Evolutionary conservation across 1,140 invertebrate species (phyloP).

Genomic region (Probaryconus sp.): DNA sequence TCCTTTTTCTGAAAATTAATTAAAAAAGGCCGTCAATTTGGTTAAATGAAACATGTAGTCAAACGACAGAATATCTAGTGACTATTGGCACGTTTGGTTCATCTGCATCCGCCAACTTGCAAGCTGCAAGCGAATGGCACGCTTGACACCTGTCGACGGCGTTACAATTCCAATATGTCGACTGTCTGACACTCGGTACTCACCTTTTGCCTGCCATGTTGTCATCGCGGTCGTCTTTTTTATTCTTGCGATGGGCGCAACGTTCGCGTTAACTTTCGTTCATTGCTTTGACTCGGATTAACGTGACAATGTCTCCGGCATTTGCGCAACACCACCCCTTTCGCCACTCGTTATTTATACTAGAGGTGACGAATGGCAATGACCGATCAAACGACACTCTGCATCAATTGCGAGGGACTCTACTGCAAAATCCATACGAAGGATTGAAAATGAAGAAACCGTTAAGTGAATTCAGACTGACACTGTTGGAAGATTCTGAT

Average conservation of each 20-base stretch:
- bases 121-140: slow-evolving; percentile 2
- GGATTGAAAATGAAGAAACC: no score
- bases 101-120: no score
- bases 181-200: slow-evolving; percentile 1
- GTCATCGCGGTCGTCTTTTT: slow-evolving; percentile 22
- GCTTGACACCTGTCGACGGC: slow-evolving; percentile 42
- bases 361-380: slow-evolving; percentile 2
- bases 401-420: not conserved
- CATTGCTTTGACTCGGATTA: slow-evolving; percentile 18
- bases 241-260: no score
- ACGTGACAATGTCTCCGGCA: slow-evolving; percentile 4
- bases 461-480: no score
- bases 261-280: slow-evolving; percentile 16
- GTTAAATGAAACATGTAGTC: no score
- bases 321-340: slow-evolving; percentile 20
- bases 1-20: no score
- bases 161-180: slow-evolving; percentile 9
- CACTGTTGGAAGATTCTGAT: no score
- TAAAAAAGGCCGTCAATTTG: no score
- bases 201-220: slow-evolving; percentile 38
- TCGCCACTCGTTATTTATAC: not conserved
- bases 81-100: no score
- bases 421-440: not conserved
- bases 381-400: slow-evolving; percentile 5
- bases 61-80: no score